Evolutionary conservation across 2,888 invertebrate species (phyloP).

Genomic region (Hypena proboscidalis): DNA sequence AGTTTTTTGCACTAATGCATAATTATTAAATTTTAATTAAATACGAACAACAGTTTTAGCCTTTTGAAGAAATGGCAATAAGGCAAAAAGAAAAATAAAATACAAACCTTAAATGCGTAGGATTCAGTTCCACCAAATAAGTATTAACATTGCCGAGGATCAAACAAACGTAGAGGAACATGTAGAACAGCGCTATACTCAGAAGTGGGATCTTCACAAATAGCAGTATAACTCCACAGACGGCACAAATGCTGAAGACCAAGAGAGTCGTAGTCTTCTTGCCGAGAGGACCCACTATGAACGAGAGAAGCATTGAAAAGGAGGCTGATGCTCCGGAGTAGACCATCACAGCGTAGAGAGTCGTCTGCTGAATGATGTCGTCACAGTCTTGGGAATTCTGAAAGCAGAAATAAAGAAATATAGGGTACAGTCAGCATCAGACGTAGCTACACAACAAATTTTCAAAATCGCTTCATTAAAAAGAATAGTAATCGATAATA

Average conservation of each 20-base stretch:
- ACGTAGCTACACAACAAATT: too few relatives aligned
- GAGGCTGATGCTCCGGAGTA: constrained; percentile 60
- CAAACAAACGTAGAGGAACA: constrained; percentile 65
- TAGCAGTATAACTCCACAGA: constrained; percentile 56
- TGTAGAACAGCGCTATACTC: constrained; percentile 65
- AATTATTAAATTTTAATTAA: too few relatives aligned
- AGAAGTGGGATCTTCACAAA: constrained; percentile 61
- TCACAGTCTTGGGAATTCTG: constrained; percentile 60
- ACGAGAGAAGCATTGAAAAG: constrained; percentile 60
- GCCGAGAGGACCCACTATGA: constrained; percentile 61
- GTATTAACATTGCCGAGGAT: constrained; percentile 72
- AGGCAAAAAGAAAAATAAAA: background rate
- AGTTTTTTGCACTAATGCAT: too few relatives aligned
- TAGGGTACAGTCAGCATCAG: too few relatives aligned
- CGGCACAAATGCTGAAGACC: constrained; percentile 53
- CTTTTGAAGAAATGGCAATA: background rate
- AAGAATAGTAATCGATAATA: too few relatives aligned
- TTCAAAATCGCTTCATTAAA: too few relatives aligned
- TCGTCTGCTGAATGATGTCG: constrained; percentile 55
- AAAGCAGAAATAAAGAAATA: constrained; percentile 31
- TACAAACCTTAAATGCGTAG: constrained; percentile 68
- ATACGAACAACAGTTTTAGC: too few relatives aligned
- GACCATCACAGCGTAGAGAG: constrained; percentile 68
- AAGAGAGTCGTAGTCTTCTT: constrained; percentile 60
- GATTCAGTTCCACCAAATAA: constrained; percentile 71